A percentile compares a stretch with the other conserved stretches of the same genome.
phyloP scores from a whole-genome alignment of 2,113 vertebrate genomes.

The Sebastes schlegelii region DNA sequence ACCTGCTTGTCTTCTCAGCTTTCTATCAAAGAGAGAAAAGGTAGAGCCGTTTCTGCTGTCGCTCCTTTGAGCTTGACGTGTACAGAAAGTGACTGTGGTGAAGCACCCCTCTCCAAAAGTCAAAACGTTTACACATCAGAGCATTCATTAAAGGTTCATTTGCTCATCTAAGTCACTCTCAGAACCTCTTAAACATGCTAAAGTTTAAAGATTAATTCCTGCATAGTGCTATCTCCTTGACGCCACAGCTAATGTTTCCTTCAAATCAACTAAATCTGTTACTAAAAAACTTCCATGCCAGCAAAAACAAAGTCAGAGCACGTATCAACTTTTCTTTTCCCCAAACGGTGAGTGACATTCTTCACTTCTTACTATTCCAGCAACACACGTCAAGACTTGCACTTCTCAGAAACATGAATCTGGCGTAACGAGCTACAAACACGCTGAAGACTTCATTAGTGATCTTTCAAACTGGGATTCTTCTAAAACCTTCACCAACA shows the following conservation, averaged over 20 bases:
- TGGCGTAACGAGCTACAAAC: neutral
- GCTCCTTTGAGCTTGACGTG: slow-evolving; percentile 56
- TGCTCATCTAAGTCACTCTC: neutral
- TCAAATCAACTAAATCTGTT: neutral
- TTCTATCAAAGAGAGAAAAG: slow-evolving; percentile 66
- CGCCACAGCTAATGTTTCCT: neutral
- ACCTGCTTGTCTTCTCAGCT: slow-evolving; percentile 75
- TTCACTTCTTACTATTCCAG: neutral
- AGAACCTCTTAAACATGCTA: neutral
- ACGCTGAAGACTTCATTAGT: neutral
- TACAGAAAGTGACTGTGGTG: slow-evolving; percentile 52
- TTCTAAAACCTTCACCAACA: neutral
- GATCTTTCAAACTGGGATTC: neutral
- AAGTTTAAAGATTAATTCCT: neutral
- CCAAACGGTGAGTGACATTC: neutral
- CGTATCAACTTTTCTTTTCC: neutral
- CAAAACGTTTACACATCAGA: neutral
- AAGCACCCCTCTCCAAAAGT: no score
- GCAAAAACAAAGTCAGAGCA: neutral
- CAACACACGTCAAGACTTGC: neutral
- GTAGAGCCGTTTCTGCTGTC: slow-evolving; percentile 40
- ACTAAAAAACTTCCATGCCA: neutral
- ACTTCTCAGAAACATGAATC: neutral
- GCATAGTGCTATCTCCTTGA: neutral
- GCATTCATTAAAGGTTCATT: neutral